Conservation (phyloP, 2,113 vertebrate genomes). For the Diadophis punctatus region DNA sequence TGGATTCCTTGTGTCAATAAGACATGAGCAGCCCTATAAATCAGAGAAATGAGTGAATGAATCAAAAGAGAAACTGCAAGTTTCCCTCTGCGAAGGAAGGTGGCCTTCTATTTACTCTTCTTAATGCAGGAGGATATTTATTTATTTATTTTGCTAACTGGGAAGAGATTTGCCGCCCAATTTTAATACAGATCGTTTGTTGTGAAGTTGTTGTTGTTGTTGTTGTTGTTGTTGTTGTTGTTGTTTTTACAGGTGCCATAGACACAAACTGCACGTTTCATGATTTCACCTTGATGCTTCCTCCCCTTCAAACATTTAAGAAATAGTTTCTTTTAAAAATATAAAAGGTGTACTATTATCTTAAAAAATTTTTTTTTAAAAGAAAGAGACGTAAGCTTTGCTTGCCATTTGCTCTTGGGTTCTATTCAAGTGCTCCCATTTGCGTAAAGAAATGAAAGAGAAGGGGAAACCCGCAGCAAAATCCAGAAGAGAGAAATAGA, state of each 20-base stretch:
- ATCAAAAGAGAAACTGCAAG: conserved; percentile 71
- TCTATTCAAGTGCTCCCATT: conserved; percentile 22
- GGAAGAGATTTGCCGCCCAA: conserved; percentile 55
- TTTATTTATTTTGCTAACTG: conserved; percentile 40
- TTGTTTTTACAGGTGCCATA: conserved; percentile 35
- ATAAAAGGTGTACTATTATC: conserved; percentile 31
- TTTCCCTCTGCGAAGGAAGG: conserved; percentile 52
- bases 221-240: background rate
- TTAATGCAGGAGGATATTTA: conserved; percentile 45
- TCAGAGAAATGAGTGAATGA: conserved; percentile 25
- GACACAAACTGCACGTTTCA: conserved; percentile 32
- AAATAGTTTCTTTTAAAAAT: conserved; percentile 52
- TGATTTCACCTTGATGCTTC: conserved; percentile 46
- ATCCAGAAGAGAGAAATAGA: conserved; percentile 30
- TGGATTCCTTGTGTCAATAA: conserved; percentile 25
- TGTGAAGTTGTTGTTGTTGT: background rate
- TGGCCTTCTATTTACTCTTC: conserved; percentile 30
- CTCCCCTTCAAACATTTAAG: conserved; percentile 24
- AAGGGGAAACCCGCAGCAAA: background rate
- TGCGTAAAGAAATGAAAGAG: background rate
- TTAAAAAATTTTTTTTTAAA: background rate
- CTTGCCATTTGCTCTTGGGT: conserved; percentile 9
- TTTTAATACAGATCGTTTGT: conserved; percentile 52
- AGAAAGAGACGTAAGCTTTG: conserved; percentile 23
- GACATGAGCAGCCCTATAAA: background rate